Conservation (phyloP, 1,140 invertebrate genomes). For the Littorina saxatilis region DNA sequence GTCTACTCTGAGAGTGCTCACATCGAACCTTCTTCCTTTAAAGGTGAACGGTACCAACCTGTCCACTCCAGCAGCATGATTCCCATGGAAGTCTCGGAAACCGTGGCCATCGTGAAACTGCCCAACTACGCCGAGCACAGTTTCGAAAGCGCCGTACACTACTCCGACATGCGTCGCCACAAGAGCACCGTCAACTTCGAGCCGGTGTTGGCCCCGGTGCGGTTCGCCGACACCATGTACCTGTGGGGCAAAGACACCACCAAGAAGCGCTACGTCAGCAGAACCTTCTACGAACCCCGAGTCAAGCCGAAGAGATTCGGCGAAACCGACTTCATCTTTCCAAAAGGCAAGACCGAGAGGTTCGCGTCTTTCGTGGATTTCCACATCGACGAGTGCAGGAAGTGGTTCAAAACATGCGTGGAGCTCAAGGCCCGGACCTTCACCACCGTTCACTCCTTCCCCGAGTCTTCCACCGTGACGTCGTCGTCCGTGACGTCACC, state of each 20-base stretch:
- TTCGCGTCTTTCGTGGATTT: slow-evolving; percentile 57
- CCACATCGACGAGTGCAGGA: slow-evolving; percentile 58
- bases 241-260: slow-evolving; percentile 56
- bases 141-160: slow-evolving; percentile 49
- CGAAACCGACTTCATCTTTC: slow-evolving; percentile 56
- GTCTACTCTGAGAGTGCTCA: background rate
- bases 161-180: slow-evolving; percentile 52
- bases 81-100: slow-evolving; percentile 50
- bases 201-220: slow-evolving; percentile 52
- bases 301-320: slow-evolving; percentile 55
- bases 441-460: slow-evolving; percentile 48
- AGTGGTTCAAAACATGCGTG: slow-evolving; percentile 64
- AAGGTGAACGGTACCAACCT: background rate
- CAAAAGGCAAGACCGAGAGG: slow-evolving; percentile 49
- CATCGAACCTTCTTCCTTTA: background rate
- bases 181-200: slow-evolving; percentile 56
- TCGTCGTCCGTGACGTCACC: background rate
- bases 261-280: slow-evolving; percentile 56
- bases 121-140: slow-evolving; percentile 55
- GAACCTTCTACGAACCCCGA: slow-evolving; percentile 61
- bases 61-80: slow-evolving; percentile 42
- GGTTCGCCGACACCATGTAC: slow-evolving; percentile 55
- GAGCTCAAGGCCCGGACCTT: slow-evolving; percentile 62
- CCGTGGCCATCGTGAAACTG: slow-evolving; percentile 48
- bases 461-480: background rate